Conservation (phyloP, 2,797 vertebrate species). For the Garrulus glandarius region DNA sequence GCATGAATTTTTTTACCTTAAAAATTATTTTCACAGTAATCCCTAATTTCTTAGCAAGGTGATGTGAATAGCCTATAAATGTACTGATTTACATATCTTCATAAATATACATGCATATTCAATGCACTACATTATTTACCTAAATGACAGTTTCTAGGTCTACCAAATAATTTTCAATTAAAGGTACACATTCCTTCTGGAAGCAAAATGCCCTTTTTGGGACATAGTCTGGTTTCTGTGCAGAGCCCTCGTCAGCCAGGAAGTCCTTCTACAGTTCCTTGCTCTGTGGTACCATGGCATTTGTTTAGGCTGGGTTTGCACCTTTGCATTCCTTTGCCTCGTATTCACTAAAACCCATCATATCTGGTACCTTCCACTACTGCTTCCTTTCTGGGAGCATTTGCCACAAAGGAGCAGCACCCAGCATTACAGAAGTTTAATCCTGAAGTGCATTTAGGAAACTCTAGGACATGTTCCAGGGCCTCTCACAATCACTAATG, state of each 20-base stretch:
- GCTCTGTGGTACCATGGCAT: not conserved
- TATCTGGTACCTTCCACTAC: not conserved
- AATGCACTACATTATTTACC: not conserved
- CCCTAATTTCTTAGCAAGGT: not conserved
- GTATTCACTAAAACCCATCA: not conserved
- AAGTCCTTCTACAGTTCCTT: not conserved
- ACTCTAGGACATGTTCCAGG: not conserved
- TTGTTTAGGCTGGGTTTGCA: not conserved
- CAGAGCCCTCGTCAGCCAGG: not conserved
- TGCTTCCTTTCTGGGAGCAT: not conserved
- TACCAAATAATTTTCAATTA: not conserved
- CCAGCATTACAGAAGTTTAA: not conserved
- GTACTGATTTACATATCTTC: not conserved
- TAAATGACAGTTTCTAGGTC: not conserved
- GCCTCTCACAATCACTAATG: not conserved
- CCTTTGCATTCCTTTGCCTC: not conserved
- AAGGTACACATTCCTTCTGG: not conserved
- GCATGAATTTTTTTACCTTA: not conserved
- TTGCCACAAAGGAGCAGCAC: not conserved
- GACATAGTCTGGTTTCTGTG: not conserved
- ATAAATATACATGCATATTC: not conserved
- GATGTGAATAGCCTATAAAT: not conserved
- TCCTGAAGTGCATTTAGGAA: not conserved
- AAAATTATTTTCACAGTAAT: not conserved
- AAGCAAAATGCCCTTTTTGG: not conserved